A percentile compares a stretch with the other conserved stretches of the same genome.
phyloP scores from a whole-genome alignment of 35 echinoderm and acorn worm species.

The Diadema setosum region DNA sequence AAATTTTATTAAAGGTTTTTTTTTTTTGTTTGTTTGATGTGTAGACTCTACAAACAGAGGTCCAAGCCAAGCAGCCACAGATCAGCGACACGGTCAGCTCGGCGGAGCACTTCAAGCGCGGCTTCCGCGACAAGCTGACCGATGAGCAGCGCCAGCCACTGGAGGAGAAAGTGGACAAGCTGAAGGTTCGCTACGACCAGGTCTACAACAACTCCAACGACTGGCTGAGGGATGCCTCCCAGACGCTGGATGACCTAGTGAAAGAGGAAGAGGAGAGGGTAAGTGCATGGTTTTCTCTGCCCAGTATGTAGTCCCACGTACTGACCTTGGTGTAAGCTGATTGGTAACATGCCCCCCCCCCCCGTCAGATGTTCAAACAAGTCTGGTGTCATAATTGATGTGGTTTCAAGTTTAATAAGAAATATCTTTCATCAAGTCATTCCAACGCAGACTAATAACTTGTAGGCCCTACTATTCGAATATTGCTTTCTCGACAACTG shows the following conservation, averaged over 20 bases:
- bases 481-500: too few relatives aligned
- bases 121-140: slow-evolving; percentile 55
- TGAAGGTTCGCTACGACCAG: slow-evolving; percentile 63
- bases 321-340: too few relatives aligned
- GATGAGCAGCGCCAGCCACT: slow-evolving; percentile 72
- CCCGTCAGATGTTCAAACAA: too few relatives aligned
- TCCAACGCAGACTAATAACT: too few relatives aligned
- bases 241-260: slow-evolving; percentile 53
- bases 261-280: slow-evolving; percentile 90
- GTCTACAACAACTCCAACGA: slow-evolving; percentile 61
- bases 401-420: too few relatives aligned
- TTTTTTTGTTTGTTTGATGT: background rate
- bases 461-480: too few relatives aligned
- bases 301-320: too few relatives aligned
- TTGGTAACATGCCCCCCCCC: too few relatives aligned
- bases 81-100: slow-evolving; percentile 80
- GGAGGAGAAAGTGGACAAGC: slow-evolving; percentile 67
- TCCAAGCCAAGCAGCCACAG: slow-evolving; percentile 69
- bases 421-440: too few relatives aligned
- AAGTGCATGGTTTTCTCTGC: too few relatives aligned
- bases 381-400: too few relatives aligned
- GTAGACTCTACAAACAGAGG: slow-evolving; percentile 22
- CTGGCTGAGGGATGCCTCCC: slow-evolving; percentile 48
- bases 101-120: slow-evolving; percentile 85
- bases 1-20: too few relatives aligned